These are phyloP conservation scores for Ploceus nigricollis DNA, from an alignment of 2,113 vertebrate species.

Conservation along the genomic window DNA sequence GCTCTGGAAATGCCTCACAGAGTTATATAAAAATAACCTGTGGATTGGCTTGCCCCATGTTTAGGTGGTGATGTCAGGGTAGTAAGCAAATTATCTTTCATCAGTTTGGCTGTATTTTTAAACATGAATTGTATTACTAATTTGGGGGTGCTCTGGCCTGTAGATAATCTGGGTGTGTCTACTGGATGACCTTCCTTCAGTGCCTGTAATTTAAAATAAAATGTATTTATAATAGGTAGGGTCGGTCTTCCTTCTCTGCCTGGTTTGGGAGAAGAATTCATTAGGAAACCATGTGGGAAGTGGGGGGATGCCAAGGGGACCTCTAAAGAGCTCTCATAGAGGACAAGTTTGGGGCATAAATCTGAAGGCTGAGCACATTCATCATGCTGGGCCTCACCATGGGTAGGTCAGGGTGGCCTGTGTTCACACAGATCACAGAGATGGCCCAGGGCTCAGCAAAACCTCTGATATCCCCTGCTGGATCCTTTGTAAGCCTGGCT, in stretches of 20 bases:
- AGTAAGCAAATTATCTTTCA: conserved; percentile 57
- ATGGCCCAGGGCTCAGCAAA: not conserved
- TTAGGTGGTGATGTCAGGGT: conserved; percentile 55
- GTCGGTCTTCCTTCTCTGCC: not conserved
- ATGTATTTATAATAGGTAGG: conserved; percentile 38
- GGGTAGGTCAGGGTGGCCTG: not conserved
- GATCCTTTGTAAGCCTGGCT: not conserved
- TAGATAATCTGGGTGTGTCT: conserved; percentile 42
- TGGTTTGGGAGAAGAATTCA: not conserved
- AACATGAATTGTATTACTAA: conserved; percentile 60
- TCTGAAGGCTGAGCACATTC: not conserved
- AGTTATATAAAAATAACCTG: conserved; percentile 50
- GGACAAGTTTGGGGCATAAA: not conserved
- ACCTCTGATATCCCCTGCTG: accelerated
- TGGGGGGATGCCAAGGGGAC: not conserved
- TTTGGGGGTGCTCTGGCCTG: conserved; percentile 49
- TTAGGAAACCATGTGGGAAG: not conserved
- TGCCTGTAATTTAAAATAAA: conserved; percentile 58
- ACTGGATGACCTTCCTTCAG: conserved; percentile 52
- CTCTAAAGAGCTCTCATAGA: not conserved
- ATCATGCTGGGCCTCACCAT: accelerated
- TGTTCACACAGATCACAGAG: not conserved
- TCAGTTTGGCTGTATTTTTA: conserved; percentile 64
- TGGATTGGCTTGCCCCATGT: conserved; percentile 30
- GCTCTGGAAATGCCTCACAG: conserved; percentile 28